These are phyloP conservation scores for Caenorhabditis remanei DNA, from an alignment of 1,140 invertebrate species.

Conservation along the genomic window DNA sequence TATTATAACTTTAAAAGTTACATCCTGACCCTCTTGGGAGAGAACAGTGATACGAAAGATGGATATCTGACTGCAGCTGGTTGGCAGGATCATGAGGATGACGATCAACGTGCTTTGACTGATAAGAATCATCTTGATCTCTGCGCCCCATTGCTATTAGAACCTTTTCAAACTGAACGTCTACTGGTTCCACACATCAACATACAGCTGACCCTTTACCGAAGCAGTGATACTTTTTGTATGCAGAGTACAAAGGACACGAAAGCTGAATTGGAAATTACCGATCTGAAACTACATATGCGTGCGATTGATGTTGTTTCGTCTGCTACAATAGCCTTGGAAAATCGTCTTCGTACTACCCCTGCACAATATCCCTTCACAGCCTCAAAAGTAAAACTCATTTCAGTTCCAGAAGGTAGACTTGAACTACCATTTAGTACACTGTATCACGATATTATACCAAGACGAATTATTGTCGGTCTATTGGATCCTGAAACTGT, in stretches of 20 bases:
- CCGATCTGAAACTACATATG: neutral
- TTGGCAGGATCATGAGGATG: neutral
- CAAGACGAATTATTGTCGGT: conserved; percentile 19
- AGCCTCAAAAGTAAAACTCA: neutral
- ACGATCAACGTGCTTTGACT: neutral
- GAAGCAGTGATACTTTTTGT: neutral
- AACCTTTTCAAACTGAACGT: conserved; percentile 4
- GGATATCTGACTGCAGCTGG: neutral
- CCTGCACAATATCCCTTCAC: conserved; percentile 36
- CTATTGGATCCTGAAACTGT: neutral
- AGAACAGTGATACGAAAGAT: neutral
- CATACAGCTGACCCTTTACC: neutral
- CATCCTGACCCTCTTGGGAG: neutral
- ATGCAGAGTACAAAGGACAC: neutral
- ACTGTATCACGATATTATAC: conserved; percentile 37
- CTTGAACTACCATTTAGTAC: conserved; percentile 24
- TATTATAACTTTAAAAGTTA: neutral
- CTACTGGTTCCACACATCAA: neutral
- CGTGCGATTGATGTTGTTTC: neutral
- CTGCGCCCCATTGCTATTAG: neutral
- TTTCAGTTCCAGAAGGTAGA: conserved; percentile 13
- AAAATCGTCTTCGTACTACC: neutral
- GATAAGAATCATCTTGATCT: neutral
- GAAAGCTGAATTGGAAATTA: neutral
- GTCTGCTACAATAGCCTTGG: conserved; percentile 7